phyloP scores from a whole-genome alignment of 2,797 vertebrate species.

The Gymnocypris eckloni region DNA sequence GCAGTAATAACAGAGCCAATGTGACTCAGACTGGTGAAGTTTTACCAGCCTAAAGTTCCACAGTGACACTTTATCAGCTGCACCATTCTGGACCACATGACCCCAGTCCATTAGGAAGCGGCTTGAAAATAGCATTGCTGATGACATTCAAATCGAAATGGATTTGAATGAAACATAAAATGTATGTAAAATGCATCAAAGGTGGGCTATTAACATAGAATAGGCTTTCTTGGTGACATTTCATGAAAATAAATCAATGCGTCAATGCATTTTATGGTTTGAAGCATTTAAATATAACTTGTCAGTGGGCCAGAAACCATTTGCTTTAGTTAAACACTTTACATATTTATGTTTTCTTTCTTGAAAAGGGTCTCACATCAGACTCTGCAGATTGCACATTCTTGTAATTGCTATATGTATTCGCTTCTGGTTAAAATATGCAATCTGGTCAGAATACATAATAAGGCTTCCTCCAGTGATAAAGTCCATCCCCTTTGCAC shows the following conservation, averaged over 20 bases:
- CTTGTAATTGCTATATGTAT: neutral
- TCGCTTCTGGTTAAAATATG: neutral
- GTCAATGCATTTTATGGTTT: conserved; percentile 5
- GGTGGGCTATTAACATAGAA: conserved; percentile 1
- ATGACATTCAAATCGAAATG: conserved; percentile 24
- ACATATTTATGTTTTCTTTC: neutral
- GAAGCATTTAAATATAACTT: conserved; percentile 11
- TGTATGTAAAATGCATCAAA: conserved; percentile 24
- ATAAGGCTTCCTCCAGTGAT: too few species aligned
- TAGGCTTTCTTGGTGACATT: conserved; percentile 16
- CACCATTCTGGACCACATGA: conserved; percentile 7
- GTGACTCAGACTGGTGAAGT: neutral
- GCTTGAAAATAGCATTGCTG: conserved; percentile 28
- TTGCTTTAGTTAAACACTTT: neutral
- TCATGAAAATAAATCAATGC: neutral
- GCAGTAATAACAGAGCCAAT: conserved; percentile 21
- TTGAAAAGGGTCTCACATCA: neutral
- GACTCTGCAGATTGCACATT: neutral
- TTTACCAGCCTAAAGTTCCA: conserved; percentile 42
- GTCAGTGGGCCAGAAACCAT: neutral
- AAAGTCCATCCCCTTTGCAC: neutral
- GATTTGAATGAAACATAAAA: conserved; percentile 4
- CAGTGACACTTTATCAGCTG: conserved; percentile 21
- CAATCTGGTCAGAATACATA: neutral
- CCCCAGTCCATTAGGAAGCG: conserved; percentile 27